Evolutionary conservation across 2,888 invertebrate species (phyloP), one percentile per base, ranked within the genome.

Genomic region (Cryptocephalus moraei): DNA sequence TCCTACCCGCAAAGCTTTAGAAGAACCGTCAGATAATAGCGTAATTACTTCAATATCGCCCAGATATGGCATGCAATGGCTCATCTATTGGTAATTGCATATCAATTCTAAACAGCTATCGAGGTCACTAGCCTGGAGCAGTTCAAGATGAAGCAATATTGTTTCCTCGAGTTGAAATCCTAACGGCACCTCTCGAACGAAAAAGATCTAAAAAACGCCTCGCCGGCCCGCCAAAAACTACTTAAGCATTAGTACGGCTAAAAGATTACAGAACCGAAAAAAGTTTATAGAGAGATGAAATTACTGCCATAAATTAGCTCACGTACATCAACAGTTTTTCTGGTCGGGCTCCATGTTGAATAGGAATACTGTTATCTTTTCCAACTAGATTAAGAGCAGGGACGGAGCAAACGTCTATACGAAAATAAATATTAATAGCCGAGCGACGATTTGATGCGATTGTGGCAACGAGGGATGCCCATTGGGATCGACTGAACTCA

Each of bases 301-400:
- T 63, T 65, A 63, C 60, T 56, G 56, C 55, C 57, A 60, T 53
- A 63, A 63, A 65, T 65, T 65, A 61, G 60, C 61, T 65, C 65
- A 65, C 65, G 65, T 64, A 62, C 63, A 54, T 57, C 53, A 46
- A 52, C 44, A 55, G 56, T 57, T 63, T 63, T 56, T 60, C 49
- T 51, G 52, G 47, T 50, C 54, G 48, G 51, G 39, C 41, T 50
- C 55, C 50, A 54, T 48, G 50, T 51, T 58, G 54, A 57, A 58
- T 55, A 57, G 54, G 49, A 50, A 43, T 55, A 58, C 58, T 53
- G 58, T 58, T 58, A 58, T 50, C 52, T 52, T 22, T 55, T 56
- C 55, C 51, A 55, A 53, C 48, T 47, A 49, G 50, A 51, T 54
- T 50, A 44, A 47, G 43, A 31, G 34, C 50, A 51, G 43, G 38